phyloP scores from a whole-genome alignment of 2,113 vertebrate genomes.

The Macaca nemestrina region DNA sequence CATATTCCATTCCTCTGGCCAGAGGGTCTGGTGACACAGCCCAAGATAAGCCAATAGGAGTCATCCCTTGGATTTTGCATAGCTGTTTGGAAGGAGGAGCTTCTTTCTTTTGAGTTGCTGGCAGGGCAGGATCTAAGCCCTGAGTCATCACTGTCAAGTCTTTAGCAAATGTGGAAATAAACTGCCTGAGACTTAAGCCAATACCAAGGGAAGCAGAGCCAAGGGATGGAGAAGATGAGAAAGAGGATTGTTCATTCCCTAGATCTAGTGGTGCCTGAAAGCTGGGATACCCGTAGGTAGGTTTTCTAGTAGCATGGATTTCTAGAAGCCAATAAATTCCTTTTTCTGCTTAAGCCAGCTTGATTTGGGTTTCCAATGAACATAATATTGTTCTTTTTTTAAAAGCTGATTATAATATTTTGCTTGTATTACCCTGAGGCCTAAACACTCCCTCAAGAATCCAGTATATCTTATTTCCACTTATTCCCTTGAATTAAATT shows the following conservation, averaged over 20 bases:
- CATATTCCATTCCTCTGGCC: not conserved
- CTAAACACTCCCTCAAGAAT: not conserved
- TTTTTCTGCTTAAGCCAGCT: not conserved
- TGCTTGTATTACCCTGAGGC: not conserved
- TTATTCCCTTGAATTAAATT: not conserved
- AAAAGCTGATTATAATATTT: not conserved
- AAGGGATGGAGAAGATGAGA: not conserved
- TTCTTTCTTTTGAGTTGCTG: not conserved
- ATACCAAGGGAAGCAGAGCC: not conserved
- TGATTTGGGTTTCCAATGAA: not conserved
- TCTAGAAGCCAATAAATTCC: not conserved
- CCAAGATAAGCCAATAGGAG: not conserved
- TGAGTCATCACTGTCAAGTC: not conserved
- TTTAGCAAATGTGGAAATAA: not conserved
- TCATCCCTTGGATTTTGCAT: not conserved
- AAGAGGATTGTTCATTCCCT: not conserved
- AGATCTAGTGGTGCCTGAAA: not conserved
- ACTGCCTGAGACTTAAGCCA: not conserved
- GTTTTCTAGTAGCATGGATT: not conserved
- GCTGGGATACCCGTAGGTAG: not conserved
- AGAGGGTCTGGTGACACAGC: not conserved
- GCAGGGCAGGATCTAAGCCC: not conserved
- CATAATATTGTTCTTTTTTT: not conserved
- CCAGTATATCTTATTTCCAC: slow-evolving; percentile 23
- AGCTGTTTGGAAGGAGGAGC: not conserved